Conservation (phyloP, 2,113 vertebrate genomes). For the Anolis sagrei region DNA sequence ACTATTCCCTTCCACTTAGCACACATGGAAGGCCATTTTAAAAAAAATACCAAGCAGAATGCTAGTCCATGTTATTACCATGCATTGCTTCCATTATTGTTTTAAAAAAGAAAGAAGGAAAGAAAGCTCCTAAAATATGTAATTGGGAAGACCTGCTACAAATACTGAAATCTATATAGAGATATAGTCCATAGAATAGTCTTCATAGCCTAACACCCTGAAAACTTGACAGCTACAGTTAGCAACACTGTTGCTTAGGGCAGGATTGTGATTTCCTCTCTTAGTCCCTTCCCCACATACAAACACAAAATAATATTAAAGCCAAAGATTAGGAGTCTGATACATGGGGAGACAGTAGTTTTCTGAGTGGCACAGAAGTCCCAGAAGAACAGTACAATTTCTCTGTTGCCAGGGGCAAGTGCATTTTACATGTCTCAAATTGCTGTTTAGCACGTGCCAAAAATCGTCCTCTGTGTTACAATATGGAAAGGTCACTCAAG, state of each 20-base stretch:
- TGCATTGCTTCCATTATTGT: background rate
- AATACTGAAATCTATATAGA: background rate
- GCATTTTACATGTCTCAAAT: background rate
- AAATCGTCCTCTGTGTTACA: background rate
- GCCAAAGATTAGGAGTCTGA: background rate
- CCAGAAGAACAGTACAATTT: background rate
- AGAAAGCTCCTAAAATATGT: background rate
- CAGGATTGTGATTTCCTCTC: background rate
- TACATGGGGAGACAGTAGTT: background rate
- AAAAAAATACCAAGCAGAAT: background rate
- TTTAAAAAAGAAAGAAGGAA: too few species aligned
- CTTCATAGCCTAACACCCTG: background rate
- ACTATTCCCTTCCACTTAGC: too few species aligned
- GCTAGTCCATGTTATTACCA: background rate
- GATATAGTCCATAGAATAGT: background rate
- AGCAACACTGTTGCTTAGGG: background rate
- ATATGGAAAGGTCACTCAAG: background rate
- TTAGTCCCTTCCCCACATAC: too few species aligned
- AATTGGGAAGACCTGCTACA: background rate
- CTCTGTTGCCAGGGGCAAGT: background rate
- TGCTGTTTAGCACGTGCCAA: conserved; percentile 6
- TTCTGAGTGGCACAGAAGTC: background rate
- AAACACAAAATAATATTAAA: background rate
- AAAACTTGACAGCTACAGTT: background rate
- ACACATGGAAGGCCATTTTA: too few species aligned